Conservation (phyloP, 2,113 vertebrate genomes). For the Coptodon rendalli region DNA sequence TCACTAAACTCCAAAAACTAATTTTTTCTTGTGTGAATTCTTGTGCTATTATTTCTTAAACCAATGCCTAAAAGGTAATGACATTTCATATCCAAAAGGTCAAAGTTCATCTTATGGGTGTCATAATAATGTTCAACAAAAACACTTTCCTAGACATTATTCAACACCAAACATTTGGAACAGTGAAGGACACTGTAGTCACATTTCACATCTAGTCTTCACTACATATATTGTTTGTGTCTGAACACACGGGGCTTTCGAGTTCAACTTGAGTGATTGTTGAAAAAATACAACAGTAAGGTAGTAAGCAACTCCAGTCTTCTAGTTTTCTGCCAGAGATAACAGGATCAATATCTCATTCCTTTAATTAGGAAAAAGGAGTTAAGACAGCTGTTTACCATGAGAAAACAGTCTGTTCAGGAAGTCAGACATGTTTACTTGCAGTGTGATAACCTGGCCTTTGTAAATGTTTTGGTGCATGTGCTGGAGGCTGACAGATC, state of each 20-base stretch:
- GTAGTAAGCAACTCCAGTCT: not conserved
- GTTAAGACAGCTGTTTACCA: not conserved
- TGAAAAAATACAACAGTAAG: not conserved
- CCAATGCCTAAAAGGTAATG: not conserved
- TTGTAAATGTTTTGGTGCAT: not conserved
- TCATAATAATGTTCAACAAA: not conserved
- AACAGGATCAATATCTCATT: not conserved
- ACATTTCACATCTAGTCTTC: not conserved
- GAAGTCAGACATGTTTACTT: not conserved
- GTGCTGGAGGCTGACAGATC: not conserved
- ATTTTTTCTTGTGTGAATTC: not conserved
- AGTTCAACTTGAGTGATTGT: not conserved
- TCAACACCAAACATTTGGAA: not conserved
- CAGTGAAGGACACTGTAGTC: not conserved
- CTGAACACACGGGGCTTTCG: fast-evolving
- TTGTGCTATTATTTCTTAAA: not conserved
- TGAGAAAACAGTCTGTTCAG: not conserved
- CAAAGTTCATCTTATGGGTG: not conserved
- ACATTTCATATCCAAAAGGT: fast-evolving
- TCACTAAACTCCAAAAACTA: not conserved
- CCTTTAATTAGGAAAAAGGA: not conserved
- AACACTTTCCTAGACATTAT: not conserved
- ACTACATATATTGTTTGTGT: not conserved
- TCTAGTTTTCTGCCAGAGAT: not conserved
- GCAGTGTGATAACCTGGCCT: not conserved